Conservation (phyloP, 2,888 invertebrate species). For the Coleophora flavipennella region DNA sequence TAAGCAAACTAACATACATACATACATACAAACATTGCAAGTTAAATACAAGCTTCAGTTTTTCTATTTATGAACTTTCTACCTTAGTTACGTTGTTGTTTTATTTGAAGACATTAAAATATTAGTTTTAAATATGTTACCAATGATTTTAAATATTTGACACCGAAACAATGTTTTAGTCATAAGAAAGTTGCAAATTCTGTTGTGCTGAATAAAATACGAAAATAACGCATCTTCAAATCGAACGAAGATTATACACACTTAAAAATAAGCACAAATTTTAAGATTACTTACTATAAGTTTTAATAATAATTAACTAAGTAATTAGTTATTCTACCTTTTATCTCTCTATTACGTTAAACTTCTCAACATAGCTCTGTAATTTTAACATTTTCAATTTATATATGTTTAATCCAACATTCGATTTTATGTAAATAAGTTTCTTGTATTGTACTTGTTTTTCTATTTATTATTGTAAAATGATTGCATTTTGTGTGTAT, state of each 20-base stretch:
- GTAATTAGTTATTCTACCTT: neutral
- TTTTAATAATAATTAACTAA: neutral
- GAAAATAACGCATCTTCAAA: no score
- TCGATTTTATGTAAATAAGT: constrained; percentile 1
- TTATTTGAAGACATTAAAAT: constrained; percentile 29
- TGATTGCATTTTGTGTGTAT: constrained; percentile 9
- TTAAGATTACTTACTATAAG: no score
- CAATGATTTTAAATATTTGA: constrained; percentile 63
- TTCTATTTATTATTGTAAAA: constrained; percentile 7
- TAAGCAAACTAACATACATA: neutral
- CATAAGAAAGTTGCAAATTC: constrained; percentile 14
- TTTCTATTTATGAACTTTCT: no score
- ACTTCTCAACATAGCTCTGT: neutral
- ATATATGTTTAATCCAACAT: neutral
- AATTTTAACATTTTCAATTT: neutral
- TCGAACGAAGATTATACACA: no score
- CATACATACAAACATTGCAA: no score
- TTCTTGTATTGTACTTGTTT: no score
- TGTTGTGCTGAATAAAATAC: no score
- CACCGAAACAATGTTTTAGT: constrained; percentile 25
- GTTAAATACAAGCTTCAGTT: no score
- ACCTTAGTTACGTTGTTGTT: constrained; percentile 7
- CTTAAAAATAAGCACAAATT: no score
- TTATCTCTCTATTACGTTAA: neutral
- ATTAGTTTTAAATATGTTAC: constrained; percentile 64